phyloP scores from a whole-genome alignment of 1,140 invertebrate genomes.

The Drosophila melanica region DNA sequence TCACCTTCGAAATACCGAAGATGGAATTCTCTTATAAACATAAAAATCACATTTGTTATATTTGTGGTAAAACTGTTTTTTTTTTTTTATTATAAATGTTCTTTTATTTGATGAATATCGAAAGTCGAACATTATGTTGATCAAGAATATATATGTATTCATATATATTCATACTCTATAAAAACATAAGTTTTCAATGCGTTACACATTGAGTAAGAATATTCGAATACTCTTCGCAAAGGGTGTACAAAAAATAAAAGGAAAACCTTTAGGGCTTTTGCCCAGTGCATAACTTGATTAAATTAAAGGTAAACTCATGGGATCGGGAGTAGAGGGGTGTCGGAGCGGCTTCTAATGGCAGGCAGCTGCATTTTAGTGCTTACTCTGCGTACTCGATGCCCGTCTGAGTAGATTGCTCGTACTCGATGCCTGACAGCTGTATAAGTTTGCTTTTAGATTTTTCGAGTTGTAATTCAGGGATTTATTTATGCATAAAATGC shows the following conservation, averaged over 20 bases:
- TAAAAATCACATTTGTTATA: too few relatives aligned
- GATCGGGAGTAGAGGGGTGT: background rate
- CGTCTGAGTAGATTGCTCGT: constrained; percentile 20
- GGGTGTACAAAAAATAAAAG: background rate
- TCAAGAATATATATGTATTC: too few relatives aligned
- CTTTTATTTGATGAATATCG: too few relatives aligned
- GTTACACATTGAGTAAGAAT: too few relatives aligned
- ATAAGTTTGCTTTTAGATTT: constrained; percentile 62
- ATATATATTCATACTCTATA: too few relatives aligned
- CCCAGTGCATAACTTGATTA: constrained; percentile 61
- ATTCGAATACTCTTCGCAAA: background rate
- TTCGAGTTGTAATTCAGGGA: constrained; percentile 54
- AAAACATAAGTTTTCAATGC: too few relatives aligned
- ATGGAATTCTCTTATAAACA: too few relatives aligned
- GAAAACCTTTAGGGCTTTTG: constrained; percentile 33
- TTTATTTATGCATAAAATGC: constrained; percentile 74
- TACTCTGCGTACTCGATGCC: constrained; percentile 9
- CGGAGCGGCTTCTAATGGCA: constrained; percentile 51
- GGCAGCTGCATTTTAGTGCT: constrained; percentile 72
- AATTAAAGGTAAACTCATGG: constrained; percentile 39
- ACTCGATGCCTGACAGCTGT: constrained; percentile 57
- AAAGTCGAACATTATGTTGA: too few relatives aligned
- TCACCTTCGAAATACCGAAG: too few relatives aligned
- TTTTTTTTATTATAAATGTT: too few relatives aligned
- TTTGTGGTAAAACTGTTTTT: too few relatives aligned